Evolutionary conservation across 53 echinoderm and acorn worm species (phyloP).

Genomic region (Arbacia lixula): DNA sequence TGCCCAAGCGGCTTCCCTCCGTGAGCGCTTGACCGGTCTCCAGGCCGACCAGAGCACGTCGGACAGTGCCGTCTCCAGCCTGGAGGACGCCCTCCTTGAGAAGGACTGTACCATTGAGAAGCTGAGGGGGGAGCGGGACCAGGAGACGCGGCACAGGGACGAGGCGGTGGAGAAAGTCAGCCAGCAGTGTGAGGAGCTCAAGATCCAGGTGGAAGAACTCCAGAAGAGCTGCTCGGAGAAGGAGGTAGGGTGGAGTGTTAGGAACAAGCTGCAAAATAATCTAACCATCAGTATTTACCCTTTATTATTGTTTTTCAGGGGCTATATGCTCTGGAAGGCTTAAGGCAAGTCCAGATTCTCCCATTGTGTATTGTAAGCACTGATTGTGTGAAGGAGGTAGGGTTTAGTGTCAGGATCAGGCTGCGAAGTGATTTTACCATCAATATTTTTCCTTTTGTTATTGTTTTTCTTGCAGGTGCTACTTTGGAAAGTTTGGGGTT

Average conservation of each 20-base stretch:
- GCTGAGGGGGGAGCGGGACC: slow-evolving; percentile 72
- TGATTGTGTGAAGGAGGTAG: too few relatives aligned
- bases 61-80: slow-evolving; percentile 93
- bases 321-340: too few relatives aligned
- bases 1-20: slow-evolving; percentile 58
- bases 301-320: too few relatives aligned
- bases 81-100: slow-evolving; percentile 95
- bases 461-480: too few relatives aligned
- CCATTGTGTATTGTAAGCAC: too few relatives aligned
- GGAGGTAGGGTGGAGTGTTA: slow-evolving; percentile 66
- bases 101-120: slow-evolving; percentile 78
- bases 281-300: too few relatives aligned
- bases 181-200: slow-evolving; percentile 75
- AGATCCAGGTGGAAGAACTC: slow-evolving; percentile 64
- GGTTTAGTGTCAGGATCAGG: too few relatives aligned
- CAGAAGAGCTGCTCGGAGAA: slow-evolving; percentile 81
- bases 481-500: too few relatives aligned
- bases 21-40: slow-evolving; percentile 64
- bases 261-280: too few relatives aligned
- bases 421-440: too few relatives aligned
- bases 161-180: slow-evolving; percentile 70
- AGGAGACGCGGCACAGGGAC: slow-evolving; percentile 61
- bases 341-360: too few relatives aligned
- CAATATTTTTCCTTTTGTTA: too few relatives aligned
- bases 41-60: slow-evolving; percentile 92